These are phyloP conservation scores for Aplocera efformata DNA, from an alignment of 2,888 invertebrate species.

Conservation along the genomic window DNA sequence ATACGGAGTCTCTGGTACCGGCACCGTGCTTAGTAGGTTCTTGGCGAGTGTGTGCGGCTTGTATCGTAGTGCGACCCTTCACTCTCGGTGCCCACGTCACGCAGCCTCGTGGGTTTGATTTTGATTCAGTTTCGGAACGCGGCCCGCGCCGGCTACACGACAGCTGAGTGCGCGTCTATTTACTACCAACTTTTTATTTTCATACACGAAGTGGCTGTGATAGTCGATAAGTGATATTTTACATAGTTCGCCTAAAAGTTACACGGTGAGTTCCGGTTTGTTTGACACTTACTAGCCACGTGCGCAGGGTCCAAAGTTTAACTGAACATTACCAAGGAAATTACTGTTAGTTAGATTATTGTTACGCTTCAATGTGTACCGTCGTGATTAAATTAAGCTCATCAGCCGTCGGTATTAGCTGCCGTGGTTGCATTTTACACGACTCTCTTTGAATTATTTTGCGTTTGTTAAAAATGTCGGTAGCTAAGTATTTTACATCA, in stretches of 20 bases:
- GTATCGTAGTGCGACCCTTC: no score
- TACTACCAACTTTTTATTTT: constrained; percentile 32
- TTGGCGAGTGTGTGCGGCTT: no score
- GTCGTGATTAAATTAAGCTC: constrained; percentile 15
- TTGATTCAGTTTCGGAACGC: constrained; percentile 56
- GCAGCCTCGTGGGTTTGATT: constrained; percentile 28
- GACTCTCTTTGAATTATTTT: no score
- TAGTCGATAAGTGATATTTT: constrained; percentile 52
- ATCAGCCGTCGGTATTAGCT: constrained; percentile 4
- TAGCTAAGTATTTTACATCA: no score
- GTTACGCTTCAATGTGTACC: constrained; percentile 17
- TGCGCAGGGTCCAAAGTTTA: constrained; percentile 25
- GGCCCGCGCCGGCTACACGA: constrained; percentile 47
- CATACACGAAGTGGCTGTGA: constrained; percentile 50
- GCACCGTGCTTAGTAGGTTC: no score
- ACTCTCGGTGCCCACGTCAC: constrained; percentile 25
- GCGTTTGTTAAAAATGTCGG: no score
- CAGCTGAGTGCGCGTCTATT: constrained; percentile 26
- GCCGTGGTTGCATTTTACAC: background rate
- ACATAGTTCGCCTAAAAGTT: constrained; percentile 36
- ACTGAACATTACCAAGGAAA: constrained; percentile 11
- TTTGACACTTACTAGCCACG: constrained; percentile 28
- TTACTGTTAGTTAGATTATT: constrained; percentile 13
- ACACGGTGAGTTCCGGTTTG: constrained; percentile 40
- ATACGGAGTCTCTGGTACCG: no score